Base-by-base conservation (phyloP, 2,888 invertebrate species). In the Agonopterix arenella region DNA sequence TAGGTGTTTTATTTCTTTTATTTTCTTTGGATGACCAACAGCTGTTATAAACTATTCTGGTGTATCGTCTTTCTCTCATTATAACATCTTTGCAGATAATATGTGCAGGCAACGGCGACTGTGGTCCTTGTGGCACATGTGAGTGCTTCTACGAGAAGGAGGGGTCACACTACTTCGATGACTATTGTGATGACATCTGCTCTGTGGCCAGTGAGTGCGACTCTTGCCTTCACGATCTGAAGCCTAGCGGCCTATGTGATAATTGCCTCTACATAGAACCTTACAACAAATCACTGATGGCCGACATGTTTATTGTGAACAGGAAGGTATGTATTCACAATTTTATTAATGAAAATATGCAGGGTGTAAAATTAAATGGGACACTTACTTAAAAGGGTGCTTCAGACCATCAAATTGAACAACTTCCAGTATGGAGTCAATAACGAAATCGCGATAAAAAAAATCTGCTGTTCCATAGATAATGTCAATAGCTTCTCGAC, bases 151-250 rank as follows among this genome's bases (percentile, higher is more conserved):
- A 43, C 43, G 11, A 43, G 59, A 56, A 60, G 4, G 64, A 66
- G 2, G 85, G 85, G 18, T 81, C 76, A 3, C 76, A 77, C 51
- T 88, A 86, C 67, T 84, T 82, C 62, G 74, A 80, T 54, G 45
- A 74, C 46, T 67, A 63, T 44, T 88, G 89, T 61, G 62, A 65
- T 0, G 84, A 82, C 53, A 63, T 88, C 2, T 86, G 88, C 58
- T 64, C 63, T 56, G 54, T 58, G 10, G 63, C 70, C 18, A 68
- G 54, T 51, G 61, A 70, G 7, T 80, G 73, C 52, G 74, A 76
- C n/a, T 55, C 57, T 2, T 85, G 84, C 48, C 63, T 84, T 2
- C 55, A 56, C 9, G n/a, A 40, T 3, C 40, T 9, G n/a, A 40
- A 40, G 10, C 40, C 40, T 9, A n/a, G 5, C 28, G 40, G 40